These are phyloP conservation scores for Xyrichtys novacula DNA, from an alignment of 2,797 vertebrate species.

Conservation along the genomic window DNA sequence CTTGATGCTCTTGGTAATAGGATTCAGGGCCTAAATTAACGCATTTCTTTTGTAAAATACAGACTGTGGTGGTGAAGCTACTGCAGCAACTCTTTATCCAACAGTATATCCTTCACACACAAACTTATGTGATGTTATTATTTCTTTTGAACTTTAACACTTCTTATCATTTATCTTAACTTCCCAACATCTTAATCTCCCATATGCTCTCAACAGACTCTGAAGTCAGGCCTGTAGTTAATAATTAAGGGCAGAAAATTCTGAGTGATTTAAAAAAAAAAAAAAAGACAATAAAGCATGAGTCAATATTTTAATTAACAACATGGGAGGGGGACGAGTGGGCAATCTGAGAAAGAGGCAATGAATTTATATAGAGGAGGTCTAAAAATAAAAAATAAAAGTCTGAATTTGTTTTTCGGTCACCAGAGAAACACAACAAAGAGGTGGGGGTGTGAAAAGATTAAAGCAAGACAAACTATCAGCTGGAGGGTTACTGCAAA, in stretches of 20 bases:
- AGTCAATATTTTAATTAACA: slow-evolving; percentile 15
- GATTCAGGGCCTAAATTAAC: too few relatives aligned
- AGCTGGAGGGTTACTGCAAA: slow-evolving; percentile 9
- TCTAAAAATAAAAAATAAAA: neutral
- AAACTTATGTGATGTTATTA: too few relatives aligned
- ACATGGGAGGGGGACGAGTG: neutral
- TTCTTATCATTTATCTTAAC: neutral
- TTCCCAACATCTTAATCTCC: neutral
- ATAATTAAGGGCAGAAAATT: slow-evolving; percentile 8
- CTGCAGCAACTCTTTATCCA: too few relatives aligned
- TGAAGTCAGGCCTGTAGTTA: neutral
- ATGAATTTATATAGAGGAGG: neutral
- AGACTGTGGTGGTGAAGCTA: too few relatives aligned
- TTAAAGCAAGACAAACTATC: slow-evolving; percentile 4
- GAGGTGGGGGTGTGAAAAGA: neutral
- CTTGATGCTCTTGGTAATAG: too few relatives aligned
- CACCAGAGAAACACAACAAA: slow-evolving; percentile 9
- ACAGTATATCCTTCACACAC: too few relatives aligned
- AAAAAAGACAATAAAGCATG: slow-evolving; percentile 2
- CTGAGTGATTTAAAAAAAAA: neutral
- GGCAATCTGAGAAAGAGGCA: neutral
- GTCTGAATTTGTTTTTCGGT: slow-evolving; percentile 13
- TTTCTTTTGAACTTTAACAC: neutral
- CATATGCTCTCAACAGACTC: neutral
- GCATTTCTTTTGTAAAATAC: too few relatives aligned